Base-by-base conservation (phyloP, 2,888 invertebrate genomes). In the Erebia palarica region DNA sequence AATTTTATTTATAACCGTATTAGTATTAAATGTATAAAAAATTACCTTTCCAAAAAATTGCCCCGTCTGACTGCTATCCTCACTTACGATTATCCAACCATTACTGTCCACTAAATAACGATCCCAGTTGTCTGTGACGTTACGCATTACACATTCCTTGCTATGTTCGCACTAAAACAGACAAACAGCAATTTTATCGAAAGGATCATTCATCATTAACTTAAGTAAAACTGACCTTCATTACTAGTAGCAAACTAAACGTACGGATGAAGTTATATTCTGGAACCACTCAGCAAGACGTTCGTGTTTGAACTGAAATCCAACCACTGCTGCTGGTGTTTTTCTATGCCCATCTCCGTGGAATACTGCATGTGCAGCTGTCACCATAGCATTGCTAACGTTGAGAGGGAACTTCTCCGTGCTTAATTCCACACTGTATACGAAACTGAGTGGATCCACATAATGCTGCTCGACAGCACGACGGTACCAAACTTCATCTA, bases 41-140 rank as follows among this genome's bases (percentile, higher is more conserved):
- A n/a, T 61, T 61, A 98, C 95, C 84, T 96, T 96, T 1, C 98
- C 98, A 82, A 98, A 97, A 87, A 98, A 98, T 81, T 95, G 95
- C 3, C 98, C 98, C 0, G 97, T 97, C 73, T 97, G 95, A 53
- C 80, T 93, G 0, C 93, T 87, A 69, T 96, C 94, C 80, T 97
- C 95, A 16, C 97, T 96, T n/a, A 96, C 95, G 1, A 97, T 89
- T 18, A 98, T 94, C 92, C 96, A 98, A 3, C 97, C 98, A 82
- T 98, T 97, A 86, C 97, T 97, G 86, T 98, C 98, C 55, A 98
- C 91, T 57, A 98, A 94, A 82, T 95, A 98, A 81, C 98, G 98
- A 74, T 96, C 96, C 84, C 96, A 94, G 71, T 94, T 94, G 60
- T 95, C 95, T 1, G 95, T 94, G 0, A 86, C 57, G 47, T 69